phyloP scores from a whole-genome alignment of 2,113 vertebrate genomes.

The Thymallus thymallus region DNA sequence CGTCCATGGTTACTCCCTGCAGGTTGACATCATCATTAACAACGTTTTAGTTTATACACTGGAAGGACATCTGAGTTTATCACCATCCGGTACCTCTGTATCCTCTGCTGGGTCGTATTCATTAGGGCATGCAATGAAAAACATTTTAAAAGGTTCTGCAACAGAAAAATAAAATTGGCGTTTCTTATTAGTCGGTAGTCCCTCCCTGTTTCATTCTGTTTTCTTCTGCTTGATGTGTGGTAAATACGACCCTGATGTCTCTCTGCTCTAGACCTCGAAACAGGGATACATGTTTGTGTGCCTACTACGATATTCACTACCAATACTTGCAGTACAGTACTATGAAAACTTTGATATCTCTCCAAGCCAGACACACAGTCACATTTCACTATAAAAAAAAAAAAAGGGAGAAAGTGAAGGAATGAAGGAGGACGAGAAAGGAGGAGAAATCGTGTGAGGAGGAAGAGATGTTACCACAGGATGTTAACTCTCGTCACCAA shows the following conservation, averaged over 20 bases:
- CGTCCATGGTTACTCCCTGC: conserved; percentile 84
- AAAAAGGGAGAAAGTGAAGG: neutral
- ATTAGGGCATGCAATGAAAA: too few relatives aligned
- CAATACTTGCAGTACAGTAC: too few relatives aligned
- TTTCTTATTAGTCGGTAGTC: too few relatives aligned
- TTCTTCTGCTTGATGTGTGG: too few relatives aligned
- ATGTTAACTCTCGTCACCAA: conserved; percentile 61
- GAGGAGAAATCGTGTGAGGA: conserved; percentile 5
- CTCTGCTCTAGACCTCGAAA: neutral
- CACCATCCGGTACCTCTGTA: neutral
- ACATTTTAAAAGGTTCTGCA: too few relatives aligned
- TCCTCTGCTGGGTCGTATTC: neutral
- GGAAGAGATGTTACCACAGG: conserved; percentile 53
- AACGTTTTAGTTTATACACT: conserved; percentile 31
- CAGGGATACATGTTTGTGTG: neutral
- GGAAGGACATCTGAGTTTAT: neutral
- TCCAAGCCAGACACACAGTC: neutral
- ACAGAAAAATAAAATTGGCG: too few relatives aligned
- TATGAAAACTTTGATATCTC: neutral
- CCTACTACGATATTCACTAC: too few relatives aligned
- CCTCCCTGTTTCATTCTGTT: too few relatives aligned
- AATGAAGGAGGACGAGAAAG: conserved; percentile 6
- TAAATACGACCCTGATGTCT: too few relatives aligned
- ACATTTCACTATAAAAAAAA: neutral
- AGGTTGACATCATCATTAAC: conserved; percentile 43